Conservation (phyloP, 2,113 vertebrate species). For the Tragulus kanchil region DNA sequence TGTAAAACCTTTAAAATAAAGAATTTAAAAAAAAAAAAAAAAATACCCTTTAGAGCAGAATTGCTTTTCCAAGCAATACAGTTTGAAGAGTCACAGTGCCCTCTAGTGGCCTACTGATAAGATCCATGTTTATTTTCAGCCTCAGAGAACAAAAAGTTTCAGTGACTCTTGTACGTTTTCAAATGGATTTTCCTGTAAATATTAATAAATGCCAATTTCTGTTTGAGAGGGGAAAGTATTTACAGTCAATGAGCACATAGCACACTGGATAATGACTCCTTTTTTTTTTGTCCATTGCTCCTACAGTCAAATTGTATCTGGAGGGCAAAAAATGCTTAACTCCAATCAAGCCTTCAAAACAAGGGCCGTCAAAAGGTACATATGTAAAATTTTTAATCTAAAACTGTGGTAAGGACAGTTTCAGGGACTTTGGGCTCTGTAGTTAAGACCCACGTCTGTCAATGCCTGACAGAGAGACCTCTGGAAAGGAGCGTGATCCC, state of each 20-base stretch:
- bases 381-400: not conserved
- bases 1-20: too few relatives aligned
- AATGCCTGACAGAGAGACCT: not conserved
- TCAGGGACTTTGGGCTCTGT: not conserved
- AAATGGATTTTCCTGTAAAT: not conserved
- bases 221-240: not conserved
- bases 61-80: constrained; percentile 11
- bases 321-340: not conserved
- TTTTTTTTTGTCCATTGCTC: not conserved
- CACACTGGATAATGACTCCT: not conserved
- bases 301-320: not conserved
- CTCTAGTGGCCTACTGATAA: constrained; percentile 75
- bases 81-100: constrained; percentile 84
- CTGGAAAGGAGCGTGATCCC: not conserved
- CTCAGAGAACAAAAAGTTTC: constrained; percentile 50
- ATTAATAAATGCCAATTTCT: constrained; percentile 46
- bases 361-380: constrained; percentile 11
- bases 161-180: not conserved
- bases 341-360: not conserved
- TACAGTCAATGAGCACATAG: not conserved
- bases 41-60: not conserved
- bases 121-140: not conserved
- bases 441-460: not conserved
- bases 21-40: not conserved
- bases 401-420: not conserved